Conservation (phyloP, 1,140 invertebrate genomes). For the Caenorhabditis tropicalis region DNA sequence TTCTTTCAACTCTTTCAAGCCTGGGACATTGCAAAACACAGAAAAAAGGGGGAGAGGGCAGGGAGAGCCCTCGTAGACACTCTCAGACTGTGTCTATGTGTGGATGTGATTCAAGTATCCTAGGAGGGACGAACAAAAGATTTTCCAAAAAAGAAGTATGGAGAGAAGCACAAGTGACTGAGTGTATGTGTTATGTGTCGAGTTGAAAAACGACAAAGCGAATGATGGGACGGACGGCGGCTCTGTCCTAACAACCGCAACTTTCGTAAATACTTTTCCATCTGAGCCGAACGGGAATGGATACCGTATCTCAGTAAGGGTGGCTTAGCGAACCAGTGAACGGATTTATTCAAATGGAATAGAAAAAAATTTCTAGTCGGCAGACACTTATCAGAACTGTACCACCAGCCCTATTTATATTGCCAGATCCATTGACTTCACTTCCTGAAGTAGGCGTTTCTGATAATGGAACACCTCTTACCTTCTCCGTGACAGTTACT, state of each 20-base stretch:
- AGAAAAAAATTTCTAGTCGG: too few species aligned
- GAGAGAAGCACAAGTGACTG: slow-evolving; percentile 21
- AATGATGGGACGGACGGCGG: background rate
- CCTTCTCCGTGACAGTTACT: too few species aligned
- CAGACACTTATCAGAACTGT: too few species aligned
- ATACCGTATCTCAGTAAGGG: too few species aligned
- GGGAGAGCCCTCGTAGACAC: background rate
- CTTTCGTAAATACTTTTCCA: background rate
- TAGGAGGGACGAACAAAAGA: slow-evolving; percentile 39
- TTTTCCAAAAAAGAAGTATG: slow-evolving; percentile 11
- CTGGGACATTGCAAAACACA: slow-evolving; percentile 19
- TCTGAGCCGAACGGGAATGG: too few species aligned
- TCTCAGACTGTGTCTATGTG: background rate
- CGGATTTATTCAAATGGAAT: too few species aligned
- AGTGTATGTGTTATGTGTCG: slow-evolving; percentile 32
- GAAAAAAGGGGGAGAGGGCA: background rate
- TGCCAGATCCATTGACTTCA: too few species aligned
- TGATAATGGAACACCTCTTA: too few species aligned
- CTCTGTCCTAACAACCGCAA: background rate
- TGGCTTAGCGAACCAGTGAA: too few species aligned
- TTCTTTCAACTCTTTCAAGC: background rate
- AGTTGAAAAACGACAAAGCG: slow-evolving; percentile 32
- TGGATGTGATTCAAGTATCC: slow-evolving; percentile 26
- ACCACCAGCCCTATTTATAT: too few species aligned
- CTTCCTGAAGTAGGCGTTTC: too few species aligned